Conservation (phyloP, 1,140 invertebrate species). For the Macrocentrus cingulum region DNA sequence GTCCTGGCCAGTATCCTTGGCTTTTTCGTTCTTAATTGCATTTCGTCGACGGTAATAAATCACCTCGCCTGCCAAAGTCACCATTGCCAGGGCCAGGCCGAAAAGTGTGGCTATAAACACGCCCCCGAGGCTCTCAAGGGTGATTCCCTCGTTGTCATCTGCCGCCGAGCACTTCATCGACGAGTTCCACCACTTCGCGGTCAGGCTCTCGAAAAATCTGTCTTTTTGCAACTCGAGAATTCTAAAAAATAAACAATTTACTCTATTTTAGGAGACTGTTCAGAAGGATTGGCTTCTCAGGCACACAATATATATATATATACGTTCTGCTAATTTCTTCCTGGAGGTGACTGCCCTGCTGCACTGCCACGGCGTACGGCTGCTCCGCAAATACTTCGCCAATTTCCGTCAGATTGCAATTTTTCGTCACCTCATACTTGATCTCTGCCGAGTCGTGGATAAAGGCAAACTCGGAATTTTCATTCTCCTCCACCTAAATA, state of each 20-base stretch:
- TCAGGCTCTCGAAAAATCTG: constrained; percentile 76
- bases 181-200: constrained; percentile 81
- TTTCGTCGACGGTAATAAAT: constrained; percentile 73
- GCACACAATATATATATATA: constrained; percentile 24
- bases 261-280: background rate
- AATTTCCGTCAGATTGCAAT: constrained; percentile 84
- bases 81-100: constrained; percentile 78
- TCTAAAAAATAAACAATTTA: constrained; percentile 46
- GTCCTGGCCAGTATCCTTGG: constrained; percentile 37
- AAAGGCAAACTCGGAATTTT: constrained; percentile 83
- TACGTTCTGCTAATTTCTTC: constrained; percentile 77
- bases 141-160: constrained; percentile 85
- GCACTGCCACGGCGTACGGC: constrained; percentile 84
- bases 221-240: constrained; percentile 84
- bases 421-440: constrained; percentile 77
- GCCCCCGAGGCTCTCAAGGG: constrained; percentile 82
- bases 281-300: background rate
- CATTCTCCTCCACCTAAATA: constrained; percentile 68
- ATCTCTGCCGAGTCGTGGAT: constrained; percentile 87
- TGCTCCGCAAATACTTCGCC: constrained; percentile 87
- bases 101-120: constrained; percentile 88
- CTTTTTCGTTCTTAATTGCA: constrained; percentile 54
- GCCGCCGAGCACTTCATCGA: constrained; percentile 69
- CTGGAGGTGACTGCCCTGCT: constrained; percentile 80
- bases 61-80: constrained; percentile 78